phyloP scores from a whole-genome alignment of 2,888 invertebrate species.

The Drosophila fungiperda region DNA sequence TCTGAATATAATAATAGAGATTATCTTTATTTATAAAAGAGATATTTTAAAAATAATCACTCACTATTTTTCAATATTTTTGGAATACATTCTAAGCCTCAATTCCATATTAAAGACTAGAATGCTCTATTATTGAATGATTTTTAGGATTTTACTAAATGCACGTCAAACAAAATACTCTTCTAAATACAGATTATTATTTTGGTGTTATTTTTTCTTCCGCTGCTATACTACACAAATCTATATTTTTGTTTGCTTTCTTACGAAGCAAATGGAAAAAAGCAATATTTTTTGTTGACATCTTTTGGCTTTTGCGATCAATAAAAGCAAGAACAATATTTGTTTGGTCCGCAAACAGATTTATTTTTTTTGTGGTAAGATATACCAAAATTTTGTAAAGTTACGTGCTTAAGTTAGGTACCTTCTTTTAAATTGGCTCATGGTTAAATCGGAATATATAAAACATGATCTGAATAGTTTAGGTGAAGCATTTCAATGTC shows the following conservation, averaged over 20 bases:
- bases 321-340: neutral
- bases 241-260: neutral
- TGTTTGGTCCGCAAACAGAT: neutral
- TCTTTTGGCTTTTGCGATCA: neutral
- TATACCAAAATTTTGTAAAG: neutral
- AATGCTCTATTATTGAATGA: neutral
- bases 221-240: neutral
- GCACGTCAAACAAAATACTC: neutral
- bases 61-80: neutral
- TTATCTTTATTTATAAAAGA: neutral
- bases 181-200: neutral
- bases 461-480: neutral
- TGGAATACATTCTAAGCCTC: neutral
- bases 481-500: neutral
- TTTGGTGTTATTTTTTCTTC: neutral
- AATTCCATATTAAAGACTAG: neutral
- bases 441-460: neutral
- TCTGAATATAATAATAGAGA: neutral
- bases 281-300: slow-evolving; percentile 1
- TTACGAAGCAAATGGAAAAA: neutral
- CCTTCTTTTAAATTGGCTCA: slow-evolving; percentile 1
- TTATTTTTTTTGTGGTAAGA: neutral
- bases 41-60: neutral
- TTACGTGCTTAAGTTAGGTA: neutral
- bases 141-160: neutral